Conservation (phyloP, 2,797 vertebrate species). For the Pithecia hirsuta region DNA sequence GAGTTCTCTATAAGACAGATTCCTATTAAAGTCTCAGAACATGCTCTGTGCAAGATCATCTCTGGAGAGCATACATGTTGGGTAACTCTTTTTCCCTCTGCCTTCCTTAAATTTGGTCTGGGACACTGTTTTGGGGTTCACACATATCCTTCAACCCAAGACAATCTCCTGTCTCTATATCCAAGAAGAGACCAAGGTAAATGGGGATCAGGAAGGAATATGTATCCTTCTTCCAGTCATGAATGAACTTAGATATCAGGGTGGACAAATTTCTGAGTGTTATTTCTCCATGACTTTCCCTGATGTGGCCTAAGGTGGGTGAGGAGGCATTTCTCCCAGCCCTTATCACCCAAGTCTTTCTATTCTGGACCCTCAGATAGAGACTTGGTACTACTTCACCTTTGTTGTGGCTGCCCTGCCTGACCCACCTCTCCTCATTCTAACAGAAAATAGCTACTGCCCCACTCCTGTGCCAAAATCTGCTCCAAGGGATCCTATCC, state of each 20-base stretch:
- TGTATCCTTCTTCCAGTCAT: neutral
- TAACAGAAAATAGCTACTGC: slow-evolving; percentile 46
- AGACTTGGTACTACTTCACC: neutral
- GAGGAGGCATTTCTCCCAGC: neutral
- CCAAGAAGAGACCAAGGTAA: neutral
- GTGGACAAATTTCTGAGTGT: neutral
- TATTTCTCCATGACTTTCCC: neutral
- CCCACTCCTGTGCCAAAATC: slow-evolving; percentile 10
- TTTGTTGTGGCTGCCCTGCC: neutral
- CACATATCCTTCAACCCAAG: neutral
- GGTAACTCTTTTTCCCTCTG: neutral
- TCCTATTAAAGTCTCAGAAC: slow-evolving; percentile 11
- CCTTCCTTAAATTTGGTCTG: neutral
- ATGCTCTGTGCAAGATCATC: slow-evolving; percentile 40
- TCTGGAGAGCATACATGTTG: neutral
- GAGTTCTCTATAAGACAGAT: neutral
- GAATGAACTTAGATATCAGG: neutral
- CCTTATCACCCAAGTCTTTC: neutral
- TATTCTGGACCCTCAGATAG: neutral
- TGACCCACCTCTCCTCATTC: neutral
- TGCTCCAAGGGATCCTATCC: slow-evolving; percentile 27
- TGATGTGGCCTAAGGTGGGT: neutral
- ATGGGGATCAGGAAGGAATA: neutral
- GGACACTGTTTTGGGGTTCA: neutral
- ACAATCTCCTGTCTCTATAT: neutral